Conservation (phyloP, 1,140 invertebrate genomes). For the Fopius arisanus region DNA sequence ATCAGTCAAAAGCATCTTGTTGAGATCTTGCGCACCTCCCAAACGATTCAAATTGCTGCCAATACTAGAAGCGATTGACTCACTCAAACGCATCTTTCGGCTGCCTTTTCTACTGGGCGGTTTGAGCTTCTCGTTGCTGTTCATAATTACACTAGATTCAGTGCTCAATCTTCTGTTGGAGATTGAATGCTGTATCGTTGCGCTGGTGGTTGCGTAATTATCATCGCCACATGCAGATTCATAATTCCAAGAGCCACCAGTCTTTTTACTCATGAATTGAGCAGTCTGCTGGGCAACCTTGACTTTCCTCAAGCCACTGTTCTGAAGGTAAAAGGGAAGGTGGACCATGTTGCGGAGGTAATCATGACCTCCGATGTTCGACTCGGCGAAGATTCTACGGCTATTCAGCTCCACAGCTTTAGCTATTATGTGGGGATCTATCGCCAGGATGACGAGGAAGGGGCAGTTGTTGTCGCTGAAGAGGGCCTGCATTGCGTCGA, state of each 20-base stretch:
- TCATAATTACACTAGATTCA: constrained; percentile 80
- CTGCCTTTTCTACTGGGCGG: constrained; percentile 67
- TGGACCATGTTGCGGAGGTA: constrained; percentile 97
- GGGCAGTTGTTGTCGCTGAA: constrained; percentile 91
- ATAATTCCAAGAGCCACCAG: constrained; percentile 44
- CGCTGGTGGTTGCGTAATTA: constrained; percentile 61
- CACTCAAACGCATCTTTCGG: constrained; percentile 79
- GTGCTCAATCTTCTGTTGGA: constrained; percentile 79
- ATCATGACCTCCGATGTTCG: constrained; percentile 91
- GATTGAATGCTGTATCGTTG: constrained; percentile 66
- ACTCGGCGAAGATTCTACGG: constrained; percentile 82
- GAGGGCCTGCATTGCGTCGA: constrained; percentile 94
- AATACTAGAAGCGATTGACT: constrained; percentile 88
- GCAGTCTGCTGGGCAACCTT: constrained; percentile 86
- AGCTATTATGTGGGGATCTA: constrained; percentile 96
- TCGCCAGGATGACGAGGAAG: constrained; percentile 92
- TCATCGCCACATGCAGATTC: constrained; percentile 55
- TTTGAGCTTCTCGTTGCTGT: constrained; percentile 76
- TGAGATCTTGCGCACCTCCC: constrained; percentile 76
- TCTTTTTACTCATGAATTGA: constrained; percentile 56
- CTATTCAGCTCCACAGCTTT: constrained; percentile 96
- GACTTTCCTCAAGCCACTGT: constrained; percentile 89
- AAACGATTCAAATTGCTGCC: constrained; percentile 85
- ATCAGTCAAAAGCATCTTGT: constrained; percentile 89
- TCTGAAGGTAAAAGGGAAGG: constrained; percentile 97